Percentiles rank a stretch among this genome's conserved stretches.
These are phyloP conservation scores for Eilema caniola DNA, from an alignment of 2,888 invertebrate genomes.

Conservation along the genomic window DNA sequence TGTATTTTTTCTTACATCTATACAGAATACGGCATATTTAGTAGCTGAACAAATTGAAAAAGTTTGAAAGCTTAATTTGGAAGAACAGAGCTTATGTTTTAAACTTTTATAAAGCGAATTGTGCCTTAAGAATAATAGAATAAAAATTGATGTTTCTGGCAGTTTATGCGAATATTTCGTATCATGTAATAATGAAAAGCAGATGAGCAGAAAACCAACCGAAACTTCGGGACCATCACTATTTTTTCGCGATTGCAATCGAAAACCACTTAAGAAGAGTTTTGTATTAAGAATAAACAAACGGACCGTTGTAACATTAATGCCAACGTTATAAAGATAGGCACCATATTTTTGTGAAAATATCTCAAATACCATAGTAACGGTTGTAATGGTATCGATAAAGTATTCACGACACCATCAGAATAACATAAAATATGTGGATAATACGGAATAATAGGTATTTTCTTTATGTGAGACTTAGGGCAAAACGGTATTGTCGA, in stretches of 20 bases:
- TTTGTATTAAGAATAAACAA: neutral
- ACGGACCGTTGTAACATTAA: neutral
- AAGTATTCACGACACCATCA: conserved; percentile 44
- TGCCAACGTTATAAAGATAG: neutral
- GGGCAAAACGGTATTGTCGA: too few relatives aligned
- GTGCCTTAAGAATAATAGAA: conserved; percentile 28
- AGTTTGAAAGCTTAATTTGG: conserved; percentile 39
- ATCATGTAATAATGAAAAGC: neutral
- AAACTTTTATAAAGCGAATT: conserved; percentile 38
- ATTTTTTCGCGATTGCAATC: neutral
- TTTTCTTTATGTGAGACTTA: too few relatives aligned
- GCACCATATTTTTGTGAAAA: conserved; percentile 15
- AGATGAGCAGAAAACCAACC: neutral
- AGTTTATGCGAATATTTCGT: neutral
- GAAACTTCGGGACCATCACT: neutral
- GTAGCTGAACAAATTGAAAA: conserved; percentile 43
- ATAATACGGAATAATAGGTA: conserved; percentile 26
- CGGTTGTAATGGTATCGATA: conserved; percentile 37
- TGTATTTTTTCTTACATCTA: conserved; percentile 7
- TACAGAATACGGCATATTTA: conserved; percentile 2
- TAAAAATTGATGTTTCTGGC: conserved; percentile 22
- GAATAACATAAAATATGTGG: conserved; percentile 46
- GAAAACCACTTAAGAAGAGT: too few relatives aligned
- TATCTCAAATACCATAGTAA: conserved; percentile 26
- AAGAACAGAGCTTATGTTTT: conserved; percentile 24